Conservation (phyloP, 2,888 invertebrate genomes). For the Tetragnatha montana region DNA sequence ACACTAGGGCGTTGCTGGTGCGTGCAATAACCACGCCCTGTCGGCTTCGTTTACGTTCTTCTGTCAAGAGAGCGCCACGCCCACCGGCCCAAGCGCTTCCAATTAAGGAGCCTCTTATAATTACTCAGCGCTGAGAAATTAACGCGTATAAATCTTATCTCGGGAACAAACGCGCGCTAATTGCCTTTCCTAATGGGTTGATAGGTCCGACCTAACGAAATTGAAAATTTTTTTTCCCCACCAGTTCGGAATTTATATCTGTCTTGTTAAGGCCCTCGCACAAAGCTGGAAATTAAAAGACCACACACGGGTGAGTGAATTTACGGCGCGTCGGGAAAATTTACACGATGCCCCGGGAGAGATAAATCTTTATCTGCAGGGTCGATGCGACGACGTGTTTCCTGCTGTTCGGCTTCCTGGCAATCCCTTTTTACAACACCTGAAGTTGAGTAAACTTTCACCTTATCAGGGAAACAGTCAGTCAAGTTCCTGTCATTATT, state of each 20-base stretch:
- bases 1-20: constrained; percentile 64
- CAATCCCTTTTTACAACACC: background rate
- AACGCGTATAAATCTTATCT: constrained; percentile 57
- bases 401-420: background rate
- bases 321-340: background rate
- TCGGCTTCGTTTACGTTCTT: constrained; percentile 61
- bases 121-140: constrained; percentile 67
- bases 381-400: background rate
- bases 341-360: background rate
- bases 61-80: constrained; percentile 52
- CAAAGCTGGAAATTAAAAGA: background rate
- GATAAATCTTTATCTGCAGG: background rate
- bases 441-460: background rate
- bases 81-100: constrained; percentile 36
- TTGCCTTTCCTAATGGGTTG: constrained; percentile 59
- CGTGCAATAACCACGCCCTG: constrained; percentile 67
- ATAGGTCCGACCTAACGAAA: constrained; percentile 44
- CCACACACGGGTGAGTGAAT: background rate
- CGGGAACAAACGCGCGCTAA: constrained; percentile 55
- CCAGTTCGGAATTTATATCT: constrained; percentile 50
- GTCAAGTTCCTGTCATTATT: background rate
- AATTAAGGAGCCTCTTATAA: constrained; percentile 61
- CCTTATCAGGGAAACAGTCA: background rate
- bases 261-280: constrained; percentile 30
- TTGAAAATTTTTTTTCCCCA: constrained; percentile 38